phyloP scores from a whole-genome alignment of 2,113 vertebrate genomes.

The Brachyhypopomus gauderio region DNA sequence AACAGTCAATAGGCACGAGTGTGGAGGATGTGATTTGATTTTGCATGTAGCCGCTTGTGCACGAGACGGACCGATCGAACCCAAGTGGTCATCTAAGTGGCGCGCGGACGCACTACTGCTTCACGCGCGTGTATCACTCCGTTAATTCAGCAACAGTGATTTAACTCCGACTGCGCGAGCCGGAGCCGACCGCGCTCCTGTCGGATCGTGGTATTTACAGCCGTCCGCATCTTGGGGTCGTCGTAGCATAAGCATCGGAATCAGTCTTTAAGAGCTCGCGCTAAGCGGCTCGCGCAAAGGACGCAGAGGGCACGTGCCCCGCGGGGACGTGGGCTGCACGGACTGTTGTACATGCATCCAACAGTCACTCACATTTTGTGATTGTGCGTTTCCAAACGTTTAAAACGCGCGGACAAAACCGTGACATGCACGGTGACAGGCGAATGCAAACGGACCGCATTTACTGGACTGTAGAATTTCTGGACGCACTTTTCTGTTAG shows the following conservation, averaged over 20 bases:
- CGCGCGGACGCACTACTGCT: no score
- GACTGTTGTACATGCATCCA: not conserved
- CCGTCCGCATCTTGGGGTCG: slow-evolving; percentile 65
- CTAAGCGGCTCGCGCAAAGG: not conserved
- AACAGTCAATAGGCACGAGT: not conserved
- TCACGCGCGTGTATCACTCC: no score
- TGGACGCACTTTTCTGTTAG: not conserved
- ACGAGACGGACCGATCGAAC: no score
- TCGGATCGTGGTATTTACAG: slow-evolving; percentile 58
- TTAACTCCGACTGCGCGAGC: not conserved
- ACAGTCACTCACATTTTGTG: not conserved
- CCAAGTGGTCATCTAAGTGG: not conserved
- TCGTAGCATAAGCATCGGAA: slow-evolving; percentile 57
- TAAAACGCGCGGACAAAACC: not conserved
- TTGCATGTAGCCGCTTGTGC: not conserved
- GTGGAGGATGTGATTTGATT: not conserved
- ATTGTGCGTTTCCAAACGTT: not conserved
- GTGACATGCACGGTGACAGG: not conserved
- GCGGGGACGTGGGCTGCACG: not conserved
- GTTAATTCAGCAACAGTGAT: not conserved
- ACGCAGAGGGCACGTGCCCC: not conserved
- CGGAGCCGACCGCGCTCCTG: slow-evolving; percentile 29
- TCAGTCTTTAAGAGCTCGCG: slow-evolving; percentile 40
- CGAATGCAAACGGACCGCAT: not conserved
- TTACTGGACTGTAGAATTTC: not conserved